Base-by-base conservation (phyloP, 1,140 invertebrate species). In the Leptopilina boulardi region DNA sequence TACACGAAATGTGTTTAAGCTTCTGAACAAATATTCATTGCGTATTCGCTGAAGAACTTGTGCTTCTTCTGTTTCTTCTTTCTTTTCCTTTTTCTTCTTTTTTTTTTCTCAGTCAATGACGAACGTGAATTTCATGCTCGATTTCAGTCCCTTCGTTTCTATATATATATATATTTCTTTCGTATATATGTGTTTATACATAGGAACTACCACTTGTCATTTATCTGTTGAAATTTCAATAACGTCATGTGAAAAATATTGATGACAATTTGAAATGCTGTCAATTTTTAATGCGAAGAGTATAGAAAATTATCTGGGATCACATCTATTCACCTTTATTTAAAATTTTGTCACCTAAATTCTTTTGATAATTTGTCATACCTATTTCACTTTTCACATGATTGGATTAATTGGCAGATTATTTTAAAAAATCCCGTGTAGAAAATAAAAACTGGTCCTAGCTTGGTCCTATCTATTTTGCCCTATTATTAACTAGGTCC, bases 1-100 rank as follows among this genome's bases (percentile, higher is more conserved):
- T 15, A 66, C 59, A 66, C 59, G 21, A 66, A 34, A 34, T 66
- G 26, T 66, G 11, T 34, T 30, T 2, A 66, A 30, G 23, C 59
- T 66, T 66, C 13, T 34, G 59, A n/a, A 66, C 26, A 66, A 66
- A 66, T 66, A 66, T 66, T 66, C 59, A 66, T 66, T 30, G 59
- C 59, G 23, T 30, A 30, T 66, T 66, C 59, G n/a, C 26, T 30
- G 59, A 66, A 66, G 59, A 66, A 66, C 11, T 66, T 23, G n/a
- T n/a, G 26, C 59, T 66, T 66, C 59, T 66, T 66, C 6, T 66
- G 13, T 23, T 66, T 30, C 59, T 51, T 51, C 47, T 51, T 51
- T 18, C 18, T 18, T 18, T 66, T 59, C 13, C 26, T 26, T 9
- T 56, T 66, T 34, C 30, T 51, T 51, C 47, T 51, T 51, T n/a